phyloP scores from a whole-genome alignment of 2,888 invertebrate genomes.

The Parnassius apollo region DNA sequence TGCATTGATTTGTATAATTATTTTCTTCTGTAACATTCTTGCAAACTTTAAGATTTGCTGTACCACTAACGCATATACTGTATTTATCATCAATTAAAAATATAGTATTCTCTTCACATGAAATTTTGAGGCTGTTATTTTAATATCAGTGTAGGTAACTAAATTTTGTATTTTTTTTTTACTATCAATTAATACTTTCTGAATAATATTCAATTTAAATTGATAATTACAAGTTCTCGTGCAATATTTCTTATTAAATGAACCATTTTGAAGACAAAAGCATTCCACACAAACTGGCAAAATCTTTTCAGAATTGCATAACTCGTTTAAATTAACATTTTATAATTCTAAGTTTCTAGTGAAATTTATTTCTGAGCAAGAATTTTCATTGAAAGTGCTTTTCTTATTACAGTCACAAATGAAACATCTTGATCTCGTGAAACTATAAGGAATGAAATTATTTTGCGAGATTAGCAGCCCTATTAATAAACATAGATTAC shows the following conservation, averaged over 20 bases:
- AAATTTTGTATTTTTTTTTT: slow-evolving; percentile 34
- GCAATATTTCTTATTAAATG: slow-evolving; percentile 51
- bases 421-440: slow-evolving; percentile 56
- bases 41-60: slow-evolving; percentile 51
- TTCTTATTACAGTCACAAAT: slow-evolving; percentile 60
- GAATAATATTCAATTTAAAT: slow-evolving; percentile 54
- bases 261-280: slow-evolving; percentile 53
- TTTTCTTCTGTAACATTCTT: slow-evolving; percentile 32
- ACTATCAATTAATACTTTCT: slow-evolving; percentile 48
- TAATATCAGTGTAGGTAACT: slow-evolving; percentile 44
- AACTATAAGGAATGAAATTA: slow-evolving; percentile 51
- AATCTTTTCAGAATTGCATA: slow-evolving; percentile 58
- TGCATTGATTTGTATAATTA: slow-evolving; percentile 18
- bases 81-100: slow-evolving; percentile 53
- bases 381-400: slow-evolving; percentile 50
- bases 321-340: slow-evolving; percentile 38
- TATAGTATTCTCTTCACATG: slow-evolving; percentile 53
- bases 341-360: slow-evolving; percentile 41
- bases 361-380: slow-evolving; percentile 60
- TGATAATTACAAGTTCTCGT: slow-evolving; percentile 53
- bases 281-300: slow-evolving; percentile 63
- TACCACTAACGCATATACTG: slow-evolving; percentile 60
- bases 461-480: slow-evolving; percentile 15
- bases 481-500: slow-evolving; percentile 22
- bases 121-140: slow-evolving; percentile 35